Conservation (phyloP, 2,797 vertebrate genomes). For the Phrynocephalus guinanensis region DNA sequence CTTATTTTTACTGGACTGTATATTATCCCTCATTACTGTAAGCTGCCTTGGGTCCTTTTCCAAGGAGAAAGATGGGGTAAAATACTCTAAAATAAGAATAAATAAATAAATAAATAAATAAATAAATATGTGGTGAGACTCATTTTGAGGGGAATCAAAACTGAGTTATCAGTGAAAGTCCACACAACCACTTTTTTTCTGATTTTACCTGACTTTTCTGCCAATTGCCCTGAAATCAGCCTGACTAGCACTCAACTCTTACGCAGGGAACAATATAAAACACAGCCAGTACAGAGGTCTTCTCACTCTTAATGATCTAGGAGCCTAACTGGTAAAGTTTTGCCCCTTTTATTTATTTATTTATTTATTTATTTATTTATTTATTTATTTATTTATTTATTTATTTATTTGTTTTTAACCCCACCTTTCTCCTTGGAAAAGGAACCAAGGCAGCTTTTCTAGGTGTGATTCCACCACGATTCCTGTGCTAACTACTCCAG, state of each 20-base stretch:
- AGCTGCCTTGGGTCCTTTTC: too few species aligned
- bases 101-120: too few species aligned
- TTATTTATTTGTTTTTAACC: too few species aligned
- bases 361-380: too few species aligned
- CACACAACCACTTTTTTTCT: neutral
- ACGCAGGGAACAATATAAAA: neutral
- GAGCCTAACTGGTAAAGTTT: neutral
- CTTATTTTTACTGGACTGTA: too few species aligned
- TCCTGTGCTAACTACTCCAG: neutral
- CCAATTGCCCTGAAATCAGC: conserved; percentile 1
- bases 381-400: too few species aligned
- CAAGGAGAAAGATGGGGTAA: too few species aligned
- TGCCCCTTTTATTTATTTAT: too few species aligned
- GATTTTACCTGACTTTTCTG: neutral
- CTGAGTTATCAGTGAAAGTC: neutral
- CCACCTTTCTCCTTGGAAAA: too few species aligned
- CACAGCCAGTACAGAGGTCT: neutral
- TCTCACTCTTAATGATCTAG: neutral
- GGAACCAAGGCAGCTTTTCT: neutral
- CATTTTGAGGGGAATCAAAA: neutral
- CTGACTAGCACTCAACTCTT: neutral
- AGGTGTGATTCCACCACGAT: neutral
- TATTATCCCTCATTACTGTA: too few species aligned
- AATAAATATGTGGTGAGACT: neutral
- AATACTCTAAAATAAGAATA: too few species aligned